Percentiles rank a stretch among this genome's conserved stretches.
phyloP scores from a whole-genome alignment of 2,888 invertebrate genomes.

The Ctena decussata region DNA sequence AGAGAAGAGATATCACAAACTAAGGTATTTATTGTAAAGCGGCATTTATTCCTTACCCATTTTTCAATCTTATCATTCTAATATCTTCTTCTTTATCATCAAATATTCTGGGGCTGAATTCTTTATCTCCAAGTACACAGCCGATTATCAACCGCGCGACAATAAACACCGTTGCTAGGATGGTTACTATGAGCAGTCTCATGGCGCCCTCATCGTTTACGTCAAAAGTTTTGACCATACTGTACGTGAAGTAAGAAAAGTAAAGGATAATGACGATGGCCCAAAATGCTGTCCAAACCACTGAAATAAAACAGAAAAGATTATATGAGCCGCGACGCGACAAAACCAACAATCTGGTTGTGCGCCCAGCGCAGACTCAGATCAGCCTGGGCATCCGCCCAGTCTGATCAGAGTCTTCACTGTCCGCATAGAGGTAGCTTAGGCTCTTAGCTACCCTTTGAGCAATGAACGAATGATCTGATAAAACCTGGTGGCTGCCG shows the following conservation, averaged over 20 bases:
- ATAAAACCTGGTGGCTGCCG: too few species aligned
- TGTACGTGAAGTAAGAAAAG: slow-evolving; percentile 78
- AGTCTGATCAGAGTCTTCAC: too few species aligned
- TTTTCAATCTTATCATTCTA: background rate
- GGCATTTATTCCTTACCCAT: too few species aligned
- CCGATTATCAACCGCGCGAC: slow-evolving; percentile 1
- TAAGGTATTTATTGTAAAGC: too few species aligned
- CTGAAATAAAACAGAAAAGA: background rate
- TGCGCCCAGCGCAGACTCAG: too few species aligned
- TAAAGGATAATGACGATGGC: slow-evolving; percentile 60
- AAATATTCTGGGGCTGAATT: background rate
- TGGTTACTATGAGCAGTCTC: slow-evolving; percentile 78
- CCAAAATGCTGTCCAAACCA: slow-evolving; percentile 34
- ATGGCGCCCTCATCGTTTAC: slow-evolving; percentile 75
- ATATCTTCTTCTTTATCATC: background rate
- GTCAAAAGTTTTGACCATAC: slow-evolving; percentile 76
- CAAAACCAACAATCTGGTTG: too few species aligned
- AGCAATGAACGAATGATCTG: too few species aligned
- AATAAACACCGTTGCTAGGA: slow-evolving; percentile 58
- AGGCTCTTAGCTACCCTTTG: too few species aligned
- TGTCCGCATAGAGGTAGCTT: too few species aligned
- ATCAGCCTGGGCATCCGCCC: too few species aligned
- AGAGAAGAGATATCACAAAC: too few species aligned
- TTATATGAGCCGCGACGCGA: too few species aligned
- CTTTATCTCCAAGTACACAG: background rate